A percentile compares a stretch with the other conserved stretches of the same genome.
Evolutionary conservation across 2,888 invertebrate genomes (phyloP).

Genomic region (Prosapia bicincta): DNA sequence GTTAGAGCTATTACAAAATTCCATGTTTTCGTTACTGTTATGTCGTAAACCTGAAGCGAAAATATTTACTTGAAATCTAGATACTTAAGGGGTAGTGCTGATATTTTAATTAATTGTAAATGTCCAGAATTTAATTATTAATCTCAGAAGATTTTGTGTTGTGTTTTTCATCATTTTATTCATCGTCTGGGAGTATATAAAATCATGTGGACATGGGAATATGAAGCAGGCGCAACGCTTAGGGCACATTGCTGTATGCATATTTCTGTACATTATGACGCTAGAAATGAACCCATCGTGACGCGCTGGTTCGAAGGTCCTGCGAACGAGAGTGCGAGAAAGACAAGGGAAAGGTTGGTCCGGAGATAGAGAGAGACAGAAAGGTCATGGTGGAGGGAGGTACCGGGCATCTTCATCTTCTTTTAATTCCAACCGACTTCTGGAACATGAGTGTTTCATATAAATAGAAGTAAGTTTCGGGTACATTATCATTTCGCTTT

Average conservation of each 20-base stretch:
- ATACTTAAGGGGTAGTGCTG: too few relatives aligned
- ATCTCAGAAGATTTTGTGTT: too few relatives aligned
- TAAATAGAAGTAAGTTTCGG: conserved; percentile 16
- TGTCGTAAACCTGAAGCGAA: too few relatives aligned
- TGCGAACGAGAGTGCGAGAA: conserved; percentile 40
- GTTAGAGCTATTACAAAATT: too few relatives aligned
- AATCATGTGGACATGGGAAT: too few relatives aligned
- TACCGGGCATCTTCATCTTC: conserved; percentile 9
- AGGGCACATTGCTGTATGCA: neutral
- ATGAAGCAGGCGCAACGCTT: too few relatives aligned
- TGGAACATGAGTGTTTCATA: conserved; percentile 23
- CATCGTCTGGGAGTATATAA: too few relatives aligned
- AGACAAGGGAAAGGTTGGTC: neutral
- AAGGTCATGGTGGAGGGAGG: conserved; percentile 15
- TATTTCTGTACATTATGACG: neutral
- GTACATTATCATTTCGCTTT: conserved; percentile 13
- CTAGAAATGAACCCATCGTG: neutral
- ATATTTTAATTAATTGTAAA: too few relatives aligned
- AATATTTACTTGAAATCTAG: too few relatives aligned
- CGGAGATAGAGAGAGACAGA: neutral
- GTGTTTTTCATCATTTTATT: too few relatives aligned
- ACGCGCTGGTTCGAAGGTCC: conserved; percentile 49
- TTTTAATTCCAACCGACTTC: conserved; percentile 13
- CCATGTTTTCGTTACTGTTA: too few relatives aligned
- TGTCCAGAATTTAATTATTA: too few relatives aligned